Evolutionary conservation across 2,888 invertebrate genomes (phyloP), one percentile per base, ranked within the genome.

Genomic region (Gnatocerus cornutus): DNA sequence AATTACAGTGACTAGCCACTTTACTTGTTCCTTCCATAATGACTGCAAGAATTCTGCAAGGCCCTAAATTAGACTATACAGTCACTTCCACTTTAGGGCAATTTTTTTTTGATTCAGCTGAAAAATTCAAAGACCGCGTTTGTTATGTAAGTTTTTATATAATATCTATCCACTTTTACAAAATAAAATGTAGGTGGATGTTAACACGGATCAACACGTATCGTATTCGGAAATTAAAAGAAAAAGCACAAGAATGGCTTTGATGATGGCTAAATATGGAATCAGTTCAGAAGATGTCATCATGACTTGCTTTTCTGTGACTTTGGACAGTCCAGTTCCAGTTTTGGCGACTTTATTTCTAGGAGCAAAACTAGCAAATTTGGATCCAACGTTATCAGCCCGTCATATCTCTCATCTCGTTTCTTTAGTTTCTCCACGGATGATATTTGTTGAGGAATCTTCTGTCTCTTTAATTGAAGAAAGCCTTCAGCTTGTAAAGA

Each of bases 321-420:
- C 86, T 33, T 30, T 87, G 3, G 83, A 88, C 62, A 76, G 85
- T 6, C 78, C 80, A 3, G 81, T 87, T 16, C 87, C 88, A 0
- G 83, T 86, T 52, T 84, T 88, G 48, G 87, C 87, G 0, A 83
- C 85, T 0, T 71, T 86, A 1, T 87, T 83, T 72, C 79, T 87
- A 5, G 88, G 88, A 1, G 80, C 79, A 2, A 78, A 76, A 45
- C 66, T 79, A 0, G 75, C 78, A 3, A 77, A 77, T 5, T 63
- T 83, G 9, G 81, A 84, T 67, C 79, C 79, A 0, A 73, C 71
- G 0, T 71, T 81, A 43, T 75, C 78, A 0, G 39, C 64, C 0
- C 27, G 59, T 9, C 79, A 82, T 9, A 76, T 71, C 3, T 62
- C 59, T 10, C 74, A 77, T 61, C 73, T 81, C 3, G n/a, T 82